Evolutionary conservation across 1,140 invertebrate genomes (phyloP).

Genomic region (Cydia fagiglandana): DNA sequence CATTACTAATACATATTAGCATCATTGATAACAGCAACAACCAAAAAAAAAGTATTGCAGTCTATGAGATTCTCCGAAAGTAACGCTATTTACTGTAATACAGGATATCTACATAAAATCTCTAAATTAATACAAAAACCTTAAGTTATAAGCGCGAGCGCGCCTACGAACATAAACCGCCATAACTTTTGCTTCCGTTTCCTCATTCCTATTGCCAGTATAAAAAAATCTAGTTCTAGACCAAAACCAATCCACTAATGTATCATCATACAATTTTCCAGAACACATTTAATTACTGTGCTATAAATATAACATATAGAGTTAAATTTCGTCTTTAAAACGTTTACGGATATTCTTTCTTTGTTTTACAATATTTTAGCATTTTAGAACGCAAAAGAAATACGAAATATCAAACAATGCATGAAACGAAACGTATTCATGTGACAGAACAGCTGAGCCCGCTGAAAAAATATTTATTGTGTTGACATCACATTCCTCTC

Average conservation of each 20-base stretch:
- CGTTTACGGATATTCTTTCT: no score
- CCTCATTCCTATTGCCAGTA: not conserved
- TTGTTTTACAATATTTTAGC: not conserved
- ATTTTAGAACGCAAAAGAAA: not conserved
- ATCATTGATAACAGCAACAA: not conserved
- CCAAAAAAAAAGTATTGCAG: not conserved
- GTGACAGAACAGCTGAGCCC: conserved; percentile 53
- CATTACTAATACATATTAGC: no score
- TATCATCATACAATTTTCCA: not conserved
- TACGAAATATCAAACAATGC: not conserved
- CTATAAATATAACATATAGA: no score
- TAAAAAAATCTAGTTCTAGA: not conserved
- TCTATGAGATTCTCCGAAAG: not conserved
- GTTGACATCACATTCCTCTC: conserved; percentile 48
- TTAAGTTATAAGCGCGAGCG: not conserved
- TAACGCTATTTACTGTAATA: no score
- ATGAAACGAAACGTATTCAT: conserved; percentile 10
- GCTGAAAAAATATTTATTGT: conserved; percentile 42
- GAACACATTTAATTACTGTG: not conserved
- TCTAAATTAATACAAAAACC: not conserved
- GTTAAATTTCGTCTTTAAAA: no score
- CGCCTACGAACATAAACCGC: not conserved
- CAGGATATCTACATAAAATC: not conserved
- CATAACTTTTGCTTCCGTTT: conserved; percentile 15
- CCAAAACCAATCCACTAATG: no score